Evolutionary conservation across 2,888 invertebrate species (phyloP), one percentile per base, ranked within the genome.

Genomic region (Cataglyphis altisquamis): DNA sequence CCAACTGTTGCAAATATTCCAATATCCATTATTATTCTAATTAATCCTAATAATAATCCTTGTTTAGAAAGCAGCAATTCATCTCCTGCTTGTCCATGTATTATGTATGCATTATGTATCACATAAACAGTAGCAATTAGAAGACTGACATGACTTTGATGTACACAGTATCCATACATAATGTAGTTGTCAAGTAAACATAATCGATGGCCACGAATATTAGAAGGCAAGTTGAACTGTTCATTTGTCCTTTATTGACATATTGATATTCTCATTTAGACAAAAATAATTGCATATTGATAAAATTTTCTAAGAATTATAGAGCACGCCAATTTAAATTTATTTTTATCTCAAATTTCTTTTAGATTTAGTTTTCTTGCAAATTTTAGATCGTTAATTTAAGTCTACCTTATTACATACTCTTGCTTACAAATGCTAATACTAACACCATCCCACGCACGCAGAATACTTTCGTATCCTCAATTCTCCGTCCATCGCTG

Each of bases 131-230:
- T 36, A 55, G 10, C 21, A 52, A 77, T 64, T 77, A 77, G 6
- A 39, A 67, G n/a, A 52, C 29, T 29, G 29, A n/a, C 48, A 70
- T 9, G n/a, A 63, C 41, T 68, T 77, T 68, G 21, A 74, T 15
- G n/a, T 52, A 25, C 25, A 60, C 41, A 70, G 8, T 70, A 18
- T 2, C 10, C n/a, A 8, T n/a, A 67, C 18, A 75, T 36, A 52
- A 36, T 15, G n/a, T 10, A 41, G 29, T 67, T 4, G 15, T 29
- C 29, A 29, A 66, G 36, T 55, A 66, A 66, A 48, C 55, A 3
- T 41, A 77, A 77, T 77, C 77, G 55, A 77, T 29, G 57, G 18
- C 18, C 9, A 39, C 39, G n/a, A 25, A 25, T 39, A n/a, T 25
- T 32, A 77, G 2, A 25, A 67, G 75, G 25, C 25, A 77, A 77